Evolutionary conservation across 2,797 vertebrate species (phyloP), one percentile per base, ranked within the genome.

Genomic region (Antennarius maculatus): DNA sequence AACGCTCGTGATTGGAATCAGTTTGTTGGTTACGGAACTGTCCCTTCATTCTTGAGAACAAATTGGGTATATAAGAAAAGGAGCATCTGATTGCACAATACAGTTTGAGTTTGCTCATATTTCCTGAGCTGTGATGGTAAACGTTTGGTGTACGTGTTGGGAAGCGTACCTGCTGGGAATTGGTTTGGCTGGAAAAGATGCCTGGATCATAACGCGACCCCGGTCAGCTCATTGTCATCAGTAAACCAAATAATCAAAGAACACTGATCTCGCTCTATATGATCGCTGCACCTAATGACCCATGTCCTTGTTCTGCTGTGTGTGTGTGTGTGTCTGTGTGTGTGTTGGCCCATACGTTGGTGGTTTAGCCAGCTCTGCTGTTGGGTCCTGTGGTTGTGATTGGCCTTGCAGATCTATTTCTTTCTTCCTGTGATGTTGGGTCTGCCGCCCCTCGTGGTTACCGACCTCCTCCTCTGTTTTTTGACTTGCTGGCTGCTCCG

Each of bases 251-350:
- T 76, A 83, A 85, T 72, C 61, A 65, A 56, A 76, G 48, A 28
- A 6, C 42, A 49, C 54, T 7, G 52, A 66, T 51, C 43, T 64
- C 14, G 4, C 57, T 74, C 75, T 50, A 77, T 69, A 73, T 63
- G 74, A 84, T 82, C 64, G 34, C 49, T 79, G 65, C 60, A 68
- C 66, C 59, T 79, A 85, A 82, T 85, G 86, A 80, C 69, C 76
- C 69, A 5, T 78, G 69, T 18, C 3, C 34, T 58, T n/a, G 1
- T 54, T 66, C 66, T 48, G 37, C 45, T 43, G 39, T 49, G 7
- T 52, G 39, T 47, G 12, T 50, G 46, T 63, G 64, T 57, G 54
- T 60, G 55, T 62, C 41, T 61, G 42, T 42, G 13, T 67, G 65
- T 28, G 4, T 41, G 48, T 47, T 56, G 74, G 71, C 59, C 63